A percentile compares a stretch with the other conserved stretches of the same genome.
These are phyloP conservation scores for Odontomyia ornata DNA, from an alignment of 2,888 invertebrate species.

Conservation along the genomic window DNA sequence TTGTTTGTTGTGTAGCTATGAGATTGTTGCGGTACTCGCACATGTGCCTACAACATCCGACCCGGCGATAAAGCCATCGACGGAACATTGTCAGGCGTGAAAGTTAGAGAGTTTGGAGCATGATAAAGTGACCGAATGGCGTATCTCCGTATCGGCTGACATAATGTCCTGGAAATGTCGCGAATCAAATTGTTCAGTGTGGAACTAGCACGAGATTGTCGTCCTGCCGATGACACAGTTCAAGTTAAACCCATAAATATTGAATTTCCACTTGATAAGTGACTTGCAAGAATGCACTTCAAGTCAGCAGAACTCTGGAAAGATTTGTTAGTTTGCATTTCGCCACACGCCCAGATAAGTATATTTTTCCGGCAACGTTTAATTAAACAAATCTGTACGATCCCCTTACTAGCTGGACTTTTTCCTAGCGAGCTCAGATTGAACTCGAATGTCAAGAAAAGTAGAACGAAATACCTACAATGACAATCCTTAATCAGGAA, in stretches of 20 bases:
- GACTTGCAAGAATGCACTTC: too few relatives aligned
- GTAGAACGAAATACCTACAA: too few relatives aligned
- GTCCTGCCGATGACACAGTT: not conserved
- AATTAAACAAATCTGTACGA: too few relatives aligned
- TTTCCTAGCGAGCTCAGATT: too few relatives aligned
- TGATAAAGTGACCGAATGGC: constrained; percentile 25
- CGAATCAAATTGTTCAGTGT: not conserved
- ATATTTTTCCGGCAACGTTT: too few relatives aligned
- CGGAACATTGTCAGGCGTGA: constrained; percentile 8
- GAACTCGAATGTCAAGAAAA: too few relatives aligned
- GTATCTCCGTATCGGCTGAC: not conserved
- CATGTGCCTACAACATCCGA: constrained; percentile 1
- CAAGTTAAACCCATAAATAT: not conserved
- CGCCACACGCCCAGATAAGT: too few relatives aligned
- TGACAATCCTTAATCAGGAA: too few relatives aligned
- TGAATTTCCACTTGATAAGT: too few relatives aligned
- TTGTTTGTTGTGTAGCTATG: not conserved
- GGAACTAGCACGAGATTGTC: not conserved
- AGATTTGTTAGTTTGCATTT: too few relatives aligned
- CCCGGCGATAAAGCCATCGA: constrained; percentile 8
- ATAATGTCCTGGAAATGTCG: constrained; percentile 8
- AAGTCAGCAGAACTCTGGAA: too few relatives aligned
- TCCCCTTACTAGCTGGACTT: too few relatives aligned
- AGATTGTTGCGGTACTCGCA: not conserved
- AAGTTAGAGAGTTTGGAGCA: constrained; percentile 29